Conservation (phyloP, 2,888 invertebrate genomes). For the Alloscopus bannaensis region DNA sequence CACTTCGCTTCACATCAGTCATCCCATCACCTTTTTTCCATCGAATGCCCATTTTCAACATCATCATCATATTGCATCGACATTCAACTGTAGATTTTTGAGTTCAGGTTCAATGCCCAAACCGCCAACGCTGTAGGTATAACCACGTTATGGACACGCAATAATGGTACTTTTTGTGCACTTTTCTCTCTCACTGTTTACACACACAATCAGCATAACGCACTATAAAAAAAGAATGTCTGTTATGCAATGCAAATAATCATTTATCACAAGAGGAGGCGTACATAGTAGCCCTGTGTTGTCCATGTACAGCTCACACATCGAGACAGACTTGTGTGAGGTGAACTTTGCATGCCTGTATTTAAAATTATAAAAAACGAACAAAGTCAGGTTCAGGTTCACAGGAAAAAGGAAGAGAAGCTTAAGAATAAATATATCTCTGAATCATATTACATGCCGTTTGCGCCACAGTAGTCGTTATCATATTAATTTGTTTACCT, state of each 20-base stretch:
- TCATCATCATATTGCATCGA: background rate
- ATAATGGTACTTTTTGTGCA: background rate
- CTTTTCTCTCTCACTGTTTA: conserved; percentile 1
- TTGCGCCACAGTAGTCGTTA: conserved; percentile 1
- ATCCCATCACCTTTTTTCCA: conserved; percentile 40
- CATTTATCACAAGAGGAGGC: background rate
- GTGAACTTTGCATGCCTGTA: background rate
- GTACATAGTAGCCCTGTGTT: background rate
- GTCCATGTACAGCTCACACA: background rate
- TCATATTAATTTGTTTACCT: background rate
- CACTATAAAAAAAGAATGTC: background rate
- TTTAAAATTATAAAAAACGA: conserved; percentile 26
- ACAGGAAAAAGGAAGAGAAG: conserved; percentile 38
- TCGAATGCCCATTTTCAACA: conserved; percentile 16
- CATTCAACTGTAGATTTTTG: background rate
- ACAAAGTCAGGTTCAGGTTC: conserved; percentile 42
- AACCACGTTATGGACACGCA: background rate
- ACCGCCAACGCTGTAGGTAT: conserved; percentile 47
- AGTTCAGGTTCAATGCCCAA: conserved; percentile 60
- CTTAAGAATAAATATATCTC: background rate
- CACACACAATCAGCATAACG: conserved; percentile 8
- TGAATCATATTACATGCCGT: background rate
- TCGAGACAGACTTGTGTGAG: background rate
- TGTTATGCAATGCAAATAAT: conserved; percentile 27
- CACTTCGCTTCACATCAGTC: conserved; percentile 45